These are phyloP conservation scores for Cataglyphis albicans DNA, from an alignment of 2,888 invertebrate genomes.

Conservation along the genomic window DNA sequence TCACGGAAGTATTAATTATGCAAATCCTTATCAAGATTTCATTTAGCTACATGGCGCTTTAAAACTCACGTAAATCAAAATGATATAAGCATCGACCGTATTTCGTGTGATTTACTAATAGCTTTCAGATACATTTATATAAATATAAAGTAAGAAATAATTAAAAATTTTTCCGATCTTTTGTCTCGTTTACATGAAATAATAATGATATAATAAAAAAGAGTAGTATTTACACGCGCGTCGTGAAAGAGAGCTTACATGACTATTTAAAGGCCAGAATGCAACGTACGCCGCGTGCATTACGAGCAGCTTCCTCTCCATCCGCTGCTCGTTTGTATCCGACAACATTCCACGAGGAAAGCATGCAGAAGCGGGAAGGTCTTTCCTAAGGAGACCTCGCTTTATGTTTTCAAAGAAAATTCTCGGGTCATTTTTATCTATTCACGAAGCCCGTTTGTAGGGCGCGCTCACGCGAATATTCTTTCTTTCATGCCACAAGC, in stretches of 20 bases:
- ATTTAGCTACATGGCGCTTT: conserved; percentile 12
- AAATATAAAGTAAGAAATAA: not conserved
- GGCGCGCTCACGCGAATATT: not conserved
- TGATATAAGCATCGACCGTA: not conserved
- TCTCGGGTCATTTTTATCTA: conserved; percentile 20
- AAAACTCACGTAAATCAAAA: conserved; percentile 20
- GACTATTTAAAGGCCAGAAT: not conserved
- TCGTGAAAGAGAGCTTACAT: not conserved
- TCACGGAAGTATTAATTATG: conserved; percentile 35
- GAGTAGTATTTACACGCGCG: not conserved
- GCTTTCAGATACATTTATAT: not conserved
- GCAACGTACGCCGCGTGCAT: not conserved
- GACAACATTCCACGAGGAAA: conserved; percentile 26
- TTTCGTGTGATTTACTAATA: not conserved
- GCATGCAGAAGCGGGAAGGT: not conserved
- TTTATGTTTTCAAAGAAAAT: conserved; percentile 45
- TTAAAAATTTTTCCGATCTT: not conserved
- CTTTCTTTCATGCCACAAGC: not conserved
- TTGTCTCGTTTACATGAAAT: not conserved
- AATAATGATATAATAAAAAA: not conserved
- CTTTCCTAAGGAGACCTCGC: not conserved
- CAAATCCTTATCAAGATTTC: conserved; percentile 23
- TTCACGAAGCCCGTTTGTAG: conserved; percentile 24
- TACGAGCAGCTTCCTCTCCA: not conserved
- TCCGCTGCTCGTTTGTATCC: conserved; percentile 3